Evolutionary conservation across 2,113 vertebrate genomes (phyloP).

Genomic region (Sylvia atricapilla): DNA sequence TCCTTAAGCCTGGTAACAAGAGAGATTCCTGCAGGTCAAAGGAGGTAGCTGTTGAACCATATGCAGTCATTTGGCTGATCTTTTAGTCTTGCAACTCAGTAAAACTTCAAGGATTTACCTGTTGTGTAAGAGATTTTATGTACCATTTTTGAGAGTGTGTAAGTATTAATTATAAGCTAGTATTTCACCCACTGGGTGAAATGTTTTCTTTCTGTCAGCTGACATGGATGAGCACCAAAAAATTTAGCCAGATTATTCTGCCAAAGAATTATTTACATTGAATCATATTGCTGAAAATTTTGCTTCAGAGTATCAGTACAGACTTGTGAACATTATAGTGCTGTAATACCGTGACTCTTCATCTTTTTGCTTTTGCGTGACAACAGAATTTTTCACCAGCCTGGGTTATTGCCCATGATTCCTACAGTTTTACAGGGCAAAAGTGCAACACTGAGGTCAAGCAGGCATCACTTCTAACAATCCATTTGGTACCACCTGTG

Average conservation of each 20-base stretch:
- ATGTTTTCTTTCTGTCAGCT: not conserved
- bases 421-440: not conserved
- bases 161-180: not conserved
- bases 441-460: not conserved
- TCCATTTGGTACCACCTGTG: not conserved
- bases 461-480: not conserved
- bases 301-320: not conserved
- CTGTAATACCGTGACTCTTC: not conserved
- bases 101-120: not conserved
- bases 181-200: not conserved
- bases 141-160: accelerated
- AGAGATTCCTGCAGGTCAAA: not conserved
- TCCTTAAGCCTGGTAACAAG: not conserved
- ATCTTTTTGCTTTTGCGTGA: not conserved
- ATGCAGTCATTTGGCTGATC: not conserved
- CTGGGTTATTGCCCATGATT: not conserved
- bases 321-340: not conserved
- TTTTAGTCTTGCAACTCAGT: not conserved
- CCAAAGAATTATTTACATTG: not conserved
- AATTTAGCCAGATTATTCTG: not conserved
- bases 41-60: not conserved
- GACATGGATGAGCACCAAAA: not conserved
- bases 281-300: not conserved
- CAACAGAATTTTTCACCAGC: not conserved
- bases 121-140: not conserved